Evolutionary conservation across 1,140 invertebrate genomes (phyloP).

Genomic region (Diachasmimorpha longicaudata): DNA sequence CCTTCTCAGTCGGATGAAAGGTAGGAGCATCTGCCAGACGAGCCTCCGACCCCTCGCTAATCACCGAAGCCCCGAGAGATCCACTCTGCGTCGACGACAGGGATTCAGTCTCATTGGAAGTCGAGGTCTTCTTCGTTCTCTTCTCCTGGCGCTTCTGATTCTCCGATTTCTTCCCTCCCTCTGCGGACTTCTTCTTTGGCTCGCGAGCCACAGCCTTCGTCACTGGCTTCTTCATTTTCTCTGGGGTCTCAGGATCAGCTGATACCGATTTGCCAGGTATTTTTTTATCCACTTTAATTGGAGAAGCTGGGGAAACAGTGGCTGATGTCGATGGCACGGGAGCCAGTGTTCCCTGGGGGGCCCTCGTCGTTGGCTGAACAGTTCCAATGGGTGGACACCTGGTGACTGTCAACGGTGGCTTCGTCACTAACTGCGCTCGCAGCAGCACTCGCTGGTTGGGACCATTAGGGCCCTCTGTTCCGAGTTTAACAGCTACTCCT

Average conservation of each 20-base stretch:
- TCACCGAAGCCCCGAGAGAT: constrained; percentile 55
- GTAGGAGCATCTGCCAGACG: constrained; percentile 81
- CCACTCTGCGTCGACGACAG: constrained; percentile 33
- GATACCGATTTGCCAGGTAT: no score
- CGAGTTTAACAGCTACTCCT: constrained; percentile 72
- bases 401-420: constrained; percentile 63
- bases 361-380: constrained; percentile 64
- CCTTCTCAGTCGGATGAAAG: constrained; percentile 82
- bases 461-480: constrained; percentile 68
- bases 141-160: neutral
- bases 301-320: neutral
- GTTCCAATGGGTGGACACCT: constrained; percentile 66
- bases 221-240: neutral
- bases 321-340: constrained; percentile 43
- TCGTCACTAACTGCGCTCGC: constrained; percentile 72
- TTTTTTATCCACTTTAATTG: no score
- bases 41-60: constrained; percentile 44
- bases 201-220: neutral
- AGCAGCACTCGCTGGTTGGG: constrained; percentile 71
- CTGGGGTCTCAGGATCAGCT: neutral
- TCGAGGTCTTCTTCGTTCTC: neutral
- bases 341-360: constrained; percentile 38
- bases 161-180: neutral
- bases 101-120: neutral
- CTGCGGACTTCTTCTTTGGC: neutral